Evolutionary conservation across 2,113 vertebrate genomes (phyloP).

Genomic region (Solea solea): DNA sequence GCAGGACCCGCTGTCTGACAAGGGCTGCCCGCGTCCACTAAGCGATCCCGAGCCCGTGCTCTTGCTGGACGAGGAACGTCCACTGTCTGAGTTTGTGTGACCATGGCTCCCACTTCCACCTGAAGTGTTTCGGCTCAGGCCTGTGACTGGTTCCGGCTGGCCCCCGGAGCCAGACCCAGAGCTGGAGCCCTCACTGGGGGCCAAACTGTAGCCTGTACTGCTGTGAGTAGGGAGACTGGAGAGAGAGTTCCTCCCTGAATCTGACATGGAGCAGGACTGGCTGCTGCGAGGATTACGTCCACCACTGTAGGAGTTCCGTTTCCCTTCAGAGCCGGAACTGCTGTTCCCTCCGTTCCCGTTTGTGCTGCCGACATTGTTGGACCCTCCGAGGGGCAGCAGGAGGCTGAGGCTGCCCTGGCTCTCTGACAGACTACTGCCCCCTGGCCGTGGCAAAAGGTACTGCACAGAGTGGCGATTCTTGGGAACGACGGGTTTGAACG

Average conservation of each 20-base stretch:
- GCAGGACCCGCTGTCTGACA: conserved; percentile 91
- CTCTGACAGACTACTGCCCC: conserved; percentile 85
- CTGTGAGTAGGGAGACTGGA: conserved; percentile 98
- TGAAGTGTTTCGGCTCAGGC: conserved; percentile 57
- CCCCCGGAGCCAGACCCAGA: conserved; percentile 66
- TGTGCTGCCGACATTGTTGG: conserved; percentile 50
- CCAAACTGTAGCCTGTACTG: conserved; percentile 89
- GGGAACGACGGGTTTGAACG: conserved; percentile 96
- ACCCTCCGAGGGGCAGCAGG: conserved; percentile 81
- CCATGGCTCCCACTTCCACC: conserved; percentile 73
- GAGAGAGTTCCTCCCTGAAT: conserved; percentile 96
- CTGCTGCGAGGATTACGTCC: conserved; percentile 81
- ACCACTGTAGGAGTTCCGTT: conserved; percentile 85
- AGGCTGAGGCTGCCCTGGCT: conserved; percentile 96
- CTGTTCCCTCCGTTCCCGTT: conserved; percentile 35
- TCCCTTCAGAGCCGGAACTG: conserved; percentile 77
- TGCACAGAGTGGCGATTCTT: conserved; percentile 90
- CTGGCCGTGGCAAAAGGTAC: conserved; percentile 84
- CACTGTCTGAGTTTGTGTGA: conserved; percentile 95
- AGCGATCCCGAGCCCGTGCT: conserved; percentile 94
- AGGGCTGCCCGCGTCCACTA: conserved; percentile 86
- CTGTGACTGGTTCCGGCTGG: conserved; percentile 66
- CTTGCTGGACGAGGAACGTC: conserved; percentile 96
- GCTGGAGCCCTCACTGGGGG: conserved; percentile 83
- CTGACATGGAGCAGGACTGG: conserved; percentile 92